Conservation (phyloP, 2,797 vertebrate species). For the Chromis chromis region DNA sequence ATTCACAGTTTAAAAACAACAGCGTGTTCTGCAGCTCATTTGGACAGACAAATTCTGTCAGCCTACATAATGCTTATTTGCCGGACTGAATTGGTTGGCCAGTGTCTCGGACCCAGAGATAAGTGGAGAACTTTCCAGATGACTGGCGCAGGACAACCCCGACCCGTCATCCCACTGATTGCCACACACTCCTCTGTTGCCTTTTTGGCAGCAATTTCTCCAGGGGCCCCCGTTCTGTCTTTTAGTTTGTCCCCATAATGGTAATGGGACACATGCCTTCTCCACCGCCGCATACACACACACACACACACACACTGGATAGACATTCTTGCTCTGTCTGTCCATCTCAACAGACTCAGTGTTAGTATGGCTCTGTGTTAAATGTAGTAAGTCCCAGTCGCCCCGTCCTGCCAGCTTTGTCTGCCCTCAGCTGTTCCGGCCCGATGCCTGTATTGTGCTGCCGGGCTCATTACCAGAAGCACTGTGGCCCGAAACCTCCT, state of each 20-base stretch:
- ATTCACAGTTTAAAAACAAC: conserved; percentile 65
- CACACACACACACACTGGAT: conserved; percentile 25
- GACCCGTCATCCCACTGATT: conserved; percentile 79
- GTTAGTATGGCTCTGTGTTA: conserved; percentile 73
- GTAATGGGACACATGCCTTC: conserved; percentile 74
- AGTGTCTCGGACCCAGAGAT: conserved; percentile 72
- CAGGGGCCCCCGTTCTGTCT: conserved; percentile 72
- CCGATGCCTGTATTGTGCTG: conserved; percentile 88
- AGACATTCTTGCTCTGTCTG: conserved; percentile 27
- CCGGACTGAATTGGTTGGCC: conserved; percentile 71
- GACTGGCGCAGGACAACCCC: conserved; percentile 79
- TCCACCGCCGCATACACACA: conserved; percentile 41
- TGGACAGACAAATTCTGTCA: conserved; percentile 70
- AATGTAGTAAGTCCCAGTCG: conserved; percentile 82
- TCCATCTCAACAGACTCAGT: conserved; percentile 30
- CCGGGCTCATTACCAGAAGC: conserved; percentile 86
- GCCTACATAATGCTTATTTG: conserved; percentile 68
- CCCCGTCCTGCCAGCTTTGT: conserved; percentile 85
- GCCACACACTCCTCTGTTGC: conserved; percentile 79
- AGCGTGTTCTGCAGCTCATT: conserved; percentile 66
- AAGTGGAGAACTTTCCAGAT: conserved; percentile 83
- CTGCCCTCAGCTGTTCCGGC: conserved; percentile 86
- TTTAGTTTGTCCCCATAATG: conserved; percentile 77
- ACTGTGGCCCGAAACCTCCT: conserved; percentile 81
- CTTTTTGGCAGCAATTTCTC: conserved; percentile 81